Base-by-base conservation (phyloP, 2,888 invertebrate genomes). In the Auanema sp. region DNA sequence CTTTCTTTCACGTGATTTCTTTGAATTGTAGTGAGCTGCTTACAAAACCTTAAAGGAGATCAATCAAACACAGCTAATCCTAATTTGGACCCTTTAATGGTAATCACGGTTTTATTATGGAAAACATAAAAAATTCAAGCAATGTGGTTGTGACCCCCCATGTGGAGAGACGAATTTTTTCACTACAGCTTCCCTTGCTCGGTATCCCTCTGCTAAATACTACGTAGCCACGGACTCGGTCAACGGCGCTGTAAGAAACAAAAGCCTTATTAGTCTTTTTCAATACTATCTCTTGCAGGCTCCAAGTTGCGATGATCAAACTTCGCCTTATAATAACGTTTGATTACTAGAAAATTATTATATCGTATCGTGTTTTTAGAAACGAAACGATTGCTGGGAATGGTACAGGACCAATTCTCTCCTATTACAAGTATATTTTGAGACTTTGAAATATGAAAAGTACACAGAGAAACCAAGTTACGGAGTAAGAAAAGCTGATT, bases 381-480 rank as follows among this genome's bases (percentile, higher is more conserved):
- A 21, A 12, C 55, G 55, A 12, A n/a, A 51, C 1, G 53, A 40
- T 10, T 74, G 74, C 57, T 64, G 66, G 24, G 42, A 40, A 16
- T 74, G 75, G 75, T 75, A 75, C 52, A 75, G 77, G n/a, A 66
- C 72, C 3, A 83, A 83, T 25, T 70, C 83, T 41, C 76, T 80
- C 5, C 81, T 83, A 51, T 23, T 85, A 0, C 79, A 83, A 62
- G 79, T 85, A n/a, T 85, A 80, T 66, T 83, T 77, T 69, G 77
- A 79, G 47, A 80, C 83, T 18, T 68, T 85, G 49, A 76, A 79
- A 18, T 83, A 76, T 62, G 77, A 84, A 59, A 66, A 65, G 40
- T 75, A 74, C 50, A 69, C 66, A 0, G 72, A 78, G 44, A 60
- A 60, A 1, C 52, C 71, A 10, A 69, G 67, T 3, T 78, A 76